A percentile compares a stretch with the other conserved stretches of the same genome.
Conservation (phyloP, 2,113 vertebrate genomes). For the Clinocottus analis region DNA sequence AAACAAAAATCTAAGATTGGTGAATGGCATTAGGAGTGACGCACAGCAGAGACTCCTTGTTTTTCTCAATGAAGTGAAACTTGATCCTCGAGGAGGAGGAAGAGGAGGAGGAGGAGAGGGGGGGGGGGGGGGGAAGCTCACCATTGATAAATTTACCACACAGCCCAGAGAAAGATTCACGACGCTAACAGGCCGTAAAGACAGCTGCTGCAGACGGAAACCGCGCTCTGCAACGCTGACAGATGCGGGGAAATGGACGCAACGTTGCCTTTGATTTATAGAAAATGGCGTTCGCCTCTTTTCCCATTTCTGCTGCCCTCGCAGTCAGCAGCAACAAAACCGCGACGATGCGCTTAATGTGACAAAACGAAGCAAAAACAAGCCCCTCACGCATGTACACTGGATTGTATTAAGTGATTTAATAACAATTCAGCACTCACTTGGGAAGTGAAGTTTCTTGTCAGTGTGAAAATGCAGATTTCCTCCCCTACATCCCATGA, state of each 20-base stretch:
- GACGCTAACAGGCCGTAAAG: conserved; percentile 4
- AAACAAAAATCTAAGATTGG: neutral
- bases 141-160: conserved; percentile 74
- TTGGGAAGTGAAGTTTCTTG: conserved; percentile 23
- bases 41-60: conserved; percentile 63
- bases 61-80: conserved; percentile 87
- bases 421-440: conserved; percentile 51
- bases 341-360: neutral
- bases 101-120: fast-evolving
- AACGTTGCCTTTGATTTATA: conserved; percentile 24
- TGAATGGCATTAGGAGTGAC: conserved; percentile 52
- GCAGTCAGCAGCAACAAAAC: neutral
- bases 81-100: conserved; percentile 58
- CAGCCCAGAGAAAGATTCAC: conserved; percentile 22
- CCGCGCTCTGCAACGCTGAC: neutral
- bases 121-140: neutral
- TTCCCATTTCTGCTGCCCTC: conserved; percentile 26
- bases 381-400: neutral
- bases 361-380: neutral
- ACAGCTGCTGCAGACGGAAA: conserved; percentile 1
- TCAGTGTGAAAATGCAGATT: conserved; percentile 15
- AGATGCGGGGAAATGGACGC: conserved; percentile 35
- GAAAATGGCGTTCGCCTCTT: conserved; percentile 82
- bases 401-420: neutral
- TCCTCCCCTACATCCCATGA: conserved; percentile 54